Percentiles rank a stretch among this genome's conserved stretches.
Evolutionary conservation across 2,797 vertebrate species (phyloP).

Genomic region (Danio aesculapii): DNA sequence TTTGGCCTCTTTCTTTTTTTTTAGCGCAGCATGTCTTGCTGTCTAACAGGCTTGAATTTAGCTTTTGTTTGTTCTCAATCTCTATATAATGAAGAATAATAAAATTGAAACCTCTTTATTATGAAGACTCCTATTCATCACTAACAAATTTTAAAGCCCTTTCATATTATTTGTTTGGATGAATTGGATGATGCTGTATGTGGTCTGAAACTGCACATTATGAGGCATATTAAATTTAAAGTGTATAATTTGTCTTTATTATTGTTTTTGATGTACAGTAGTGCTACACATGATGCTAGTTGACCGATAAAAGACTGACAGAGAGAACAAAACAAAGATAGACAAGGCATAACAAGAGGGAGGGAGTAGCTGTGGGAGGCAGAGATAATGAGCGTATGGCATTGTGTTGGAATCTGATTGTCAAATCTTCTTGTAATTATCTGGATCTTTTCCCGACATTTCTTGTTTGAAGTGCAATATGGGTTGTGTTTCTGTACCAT

Average conservation of each 20-base stretch:
- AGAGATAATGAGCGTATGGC: conserved; percentile 41
- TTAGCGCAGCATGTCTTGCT: conserved; percentile 35
- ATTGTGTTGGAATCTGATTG: conserved; percentile 25
- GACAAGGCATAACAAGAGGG: conserved; percentile 15
- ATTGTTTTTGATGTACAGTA: conserved; percentile 17
- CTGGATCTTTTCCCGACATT: conserved; percentile 20
- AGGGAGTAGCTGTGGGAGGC: conserved; percentile 25
- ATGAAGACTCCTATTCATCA: too few species aligned
- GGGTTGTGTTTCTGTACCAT: conserved; percentile 19
- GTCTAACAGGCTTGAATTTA: conserved; percentile 40
- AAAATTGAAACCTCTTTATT: too few species aligned
- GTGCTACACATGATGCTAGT: conserved; percentile 15
- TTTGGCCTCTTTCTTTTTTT: conserved; percentile 58
- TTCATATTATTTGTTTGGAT: conserved; percentile 14
- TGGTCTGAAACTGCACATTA: conserved; percentile 10
- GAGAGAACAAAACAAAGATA: conserved; percentile 20
- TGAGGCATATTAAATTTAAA: conserved; percentile 25
- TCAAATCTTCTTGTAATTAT: conserved; percentile 49
- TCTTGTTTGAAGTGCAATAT: conserved; percentile 34
- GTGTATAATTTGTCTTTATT: conserved; percentile 24
- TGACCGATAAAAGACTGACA: conserved; percentile 17
- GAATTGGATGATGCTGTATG: conserved; percentile 13
- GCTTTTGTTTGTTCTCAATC: conserved; percentile 49
- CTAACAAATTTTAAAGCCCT: not conserved
- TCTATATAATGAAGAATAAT: too few species aligned